phyloP scores from a whole-genome alignment of 2,888 invertebrate genomes.

The Yponomeuta sedellus region DNA sequence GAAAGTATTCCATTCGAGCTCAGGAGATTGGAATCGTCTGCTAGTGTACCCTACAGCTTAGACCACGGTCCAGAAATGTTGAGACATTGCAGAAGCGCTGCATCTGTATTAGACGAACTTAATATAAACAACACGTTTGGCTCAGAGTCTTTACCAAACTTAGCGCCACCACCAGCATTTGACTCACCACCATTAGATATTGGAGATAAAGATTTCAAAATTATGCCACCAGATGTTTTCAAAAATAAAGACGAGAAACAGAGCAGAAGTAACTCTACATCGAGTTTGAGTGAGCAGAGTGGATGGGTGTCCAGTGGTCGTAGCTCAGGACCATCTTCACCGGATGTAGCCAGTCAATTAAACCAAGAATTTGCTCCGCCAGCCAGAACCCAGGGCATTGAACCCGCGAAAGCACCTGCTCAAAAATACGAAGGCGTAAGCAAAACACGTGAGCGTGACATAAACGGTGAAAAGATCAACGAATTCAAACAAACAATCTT shows the following conservation, averaged over 20 bases:
- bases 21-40: conserved; percentile 74
- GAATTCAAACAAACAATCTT: conserved; percentile 70
- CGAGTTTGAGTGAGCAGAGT: conserved; percentile 87
- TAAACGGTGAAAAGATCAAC: conserved; percentile 52
- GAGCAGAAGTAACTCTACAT: conserved; percentile 76
- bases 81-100: conserved; percentile 75
- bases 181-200: conserved; percentile 74
- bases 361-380: conserved; percentile 61
- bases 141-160: conserved; percentile 84
- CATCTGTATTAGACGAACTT: conserved; percentile 75
- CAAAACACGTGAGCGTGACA: conserved; percentile 32
- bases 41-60: conserved; percentile 80
- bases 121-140: conserved; percentile 71
- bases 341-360: conserved; percentile 74
- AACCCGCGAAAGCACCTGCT: background rate
- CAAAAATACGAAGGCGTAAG: conserved; percentile 34
- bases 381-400: conserved; percentile 34
- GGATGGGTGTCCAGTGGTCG: conserved; percentile 91
- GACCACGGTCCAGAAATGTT: conserved; percentile 67
- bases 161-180: conserved; percentile 79
- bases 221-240: conserved; percentile 68
- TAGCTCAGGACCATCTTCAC: conserved; percentile 79
- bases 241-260: conserved; percentile 60
- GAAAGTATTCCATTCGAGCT: conserved; percentile 72
- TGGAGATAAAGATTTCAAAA: conserved; percentile 69